These are phyloP conservation scores for Caradrina kadenii DNA, from an alignment of 2,888 invertebrate genomes.

Conservation along the genomic window DNA sequence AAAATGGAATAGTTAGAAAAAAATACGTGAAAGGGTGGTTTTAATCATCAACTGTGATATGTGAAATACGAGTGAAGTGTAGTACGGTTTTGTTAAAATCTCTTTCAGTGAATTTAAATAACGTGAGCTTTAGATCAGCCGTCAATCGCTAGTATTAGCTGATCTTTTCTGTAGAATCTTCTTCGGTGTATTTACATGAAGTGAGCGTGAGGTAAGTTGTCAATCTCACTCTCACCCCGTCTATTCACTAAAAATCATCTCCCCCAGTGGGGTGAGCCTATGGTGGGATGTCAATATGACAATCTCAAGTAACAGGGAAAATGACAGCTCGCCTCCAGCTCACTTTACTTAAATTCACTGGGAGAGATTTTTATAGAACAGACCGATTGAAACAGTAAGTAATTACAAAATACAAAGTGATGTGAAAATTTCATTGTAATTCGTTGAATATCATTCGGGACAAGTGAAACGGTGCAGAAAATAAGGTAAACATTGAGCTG, in stretches of 20 bases:
- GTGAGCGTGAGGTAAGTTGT: too few relatives aligned
- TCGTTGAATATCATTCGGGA: constrained; percentile 34
- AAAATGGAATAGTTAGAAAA: not conserved
- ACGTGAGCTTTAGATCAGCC: not conserved
- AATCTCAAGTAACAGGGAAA: too few relatives aligned
- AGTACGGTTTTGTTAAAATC: not conserved
- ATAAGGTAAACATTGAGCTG: constrained; percentile 51
- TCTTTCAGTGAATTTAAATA: not conserved
- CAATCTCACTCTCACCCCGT: too few relatives aligned
- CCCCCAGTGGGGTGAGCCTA: too few relatives aligned
- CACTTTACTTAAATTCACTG: too few relatives aligned
- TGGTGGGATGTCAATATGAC: too few relatives aligned
- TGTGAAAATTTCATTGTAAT: constrained; percentile 26
- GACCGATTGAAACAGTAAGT: too few relatives aligned
- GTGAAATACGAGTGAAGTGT: not conserved
- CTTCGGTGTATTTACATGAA: too few relatives aligned
- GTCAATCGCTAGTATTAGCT: too few relatives aligned
- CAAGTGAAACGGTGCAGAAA: constrained; percentile 53
- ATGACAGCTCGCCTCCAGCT: too few relatives aligned
- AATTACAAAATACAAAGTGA: not conserved
- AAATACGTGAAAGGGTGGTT: not conserved
- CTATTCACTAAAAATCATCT: too few relatives aligned
- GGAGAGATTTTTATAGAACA: too few relatives aligned
- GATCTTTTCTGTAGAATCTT: not conserved
- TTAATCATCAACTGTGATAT: not conserved